Evolutionary conservation across 2,113 vertebrate genomes (phyloP), one percentile per base, ranked within the genome.

Genomic region (Heptranchias perlo): DNA sequence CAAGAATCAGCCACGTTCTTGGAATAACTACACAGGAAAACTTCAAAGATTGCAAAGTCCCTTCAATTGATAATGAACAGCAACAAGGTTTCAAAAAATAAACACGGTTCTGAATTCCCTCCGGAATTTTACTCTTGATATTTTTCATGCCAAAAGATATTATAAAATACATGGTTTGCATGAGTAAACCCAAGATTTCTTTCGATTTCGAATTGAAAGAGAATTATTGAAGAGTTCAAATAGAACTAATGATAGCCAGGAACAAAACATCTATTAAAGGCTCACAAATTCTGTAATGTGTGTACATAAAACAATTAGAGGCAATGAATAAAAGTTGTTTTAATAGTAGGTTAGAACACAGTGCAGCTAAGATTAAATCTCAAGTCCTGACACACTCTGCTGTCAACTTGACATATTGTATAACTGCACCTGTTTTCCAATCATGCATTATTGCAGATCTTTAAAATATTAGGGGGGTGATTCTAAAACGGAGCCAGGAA

Each of bases 351-450:
- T 73, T 95, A 28, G 44, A 69, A 58, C 52, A 58, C 23, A 25
- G 44, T 1, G 14, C 14, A 69, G 25, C 94, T 73, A 49, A n/a
- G 65, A 69, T 95, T 64, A 49, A 95, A 39, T 47, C 58, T 69
- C 94, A 95, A 69, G 47, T 31, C 64, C 47, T 31, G 44, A 52
- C 89, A 11, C 44, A 28, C 39, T 35, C 65, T 52, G 23, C 25
- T 69, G 94, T 69, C 94, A 95, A 52, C 52, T 18, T 49, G 14
- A 95, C 64, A 69, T 44, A 69, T 31, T 95, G 47, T 52, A 95
- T 95, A 52, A 95, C 65, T 52, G 44, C 94, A 95, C 52, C 94
- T 95, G 94, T 52, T 95, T 52, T 52, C 25, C 65, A 73, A 95
- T 95, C 64, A 31, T 69, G 25, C 65, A 31, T 69, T 73, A 95